phyloP scores from a whole-genome alignment of 2,888 invertebrate species.

The Bibio marci region DNA sequence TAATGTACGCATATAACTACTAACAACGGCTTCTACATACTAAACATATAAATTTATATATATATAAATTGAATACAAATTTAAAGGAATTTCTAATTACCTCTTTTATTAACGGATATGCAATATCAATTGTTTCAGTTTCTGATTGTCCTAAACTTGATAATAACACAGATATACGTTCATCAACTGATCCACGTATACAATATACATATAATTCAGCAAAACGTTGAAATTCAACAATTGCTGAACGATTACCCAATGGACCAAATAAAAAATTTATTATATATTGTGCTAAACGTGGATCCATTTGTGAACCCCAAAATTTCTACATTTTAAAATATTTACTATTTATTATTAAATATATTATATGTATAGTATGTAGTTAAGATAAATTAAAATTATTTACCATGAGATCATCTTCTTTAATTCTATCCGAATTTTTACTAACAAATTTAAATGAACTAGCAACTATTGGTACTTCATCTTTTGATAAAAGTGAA shows the following conservation, averaged over 20 bases:
- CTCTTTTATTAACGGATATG: slow-evolving; percentile 44
- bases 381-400: neutral
- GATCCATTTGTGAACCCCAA: slow-evolving; percentile 52
- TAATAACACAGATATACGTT: slow-evolving; percentile 38
- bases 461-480: slow-evolving; percentile 42
- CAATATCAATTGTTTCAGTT: slow-evolving; percentile 34
- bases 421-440: slow-evolving; percentile 43
- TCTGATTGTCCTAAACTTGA: slow-evolving; percentile 39
- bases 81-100: slow-evolving; percentile 20
- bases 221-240: slow-evolving; percentile 44
- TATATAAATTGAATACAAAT: neutral
- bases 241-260: slow-evolving; percentile 31
- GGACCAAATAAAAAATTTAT: slow-evolving; percentile 49
- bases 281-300: slow-evolving; percentile 45
- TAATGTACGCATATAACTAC: slow-evolving; percentile 53
- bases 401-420: slow-evolving; percentile 50
- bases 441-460: slow-evolving; percentile 44
- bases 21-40: slow-evolving; percentile 60
- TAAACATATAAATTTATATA: slow-evolving; percentile 25
- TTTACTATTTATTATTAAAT: too few relatives aligned
- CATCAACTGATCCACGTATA: slow-evolving; percentile 48
- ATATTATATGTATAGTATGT: too few relatives aligned
- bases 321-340: slow-evolving; percentile 35
- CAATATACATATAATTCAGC: slow-evolving; percentile 52
- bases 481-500: slow-evolving; percentile 42